A percentile compares a stretch with the other conserved stretches of the same genome.
Conservation (phyloP, 2,888 invertebrate species). For the Amiota minor region DNA sequence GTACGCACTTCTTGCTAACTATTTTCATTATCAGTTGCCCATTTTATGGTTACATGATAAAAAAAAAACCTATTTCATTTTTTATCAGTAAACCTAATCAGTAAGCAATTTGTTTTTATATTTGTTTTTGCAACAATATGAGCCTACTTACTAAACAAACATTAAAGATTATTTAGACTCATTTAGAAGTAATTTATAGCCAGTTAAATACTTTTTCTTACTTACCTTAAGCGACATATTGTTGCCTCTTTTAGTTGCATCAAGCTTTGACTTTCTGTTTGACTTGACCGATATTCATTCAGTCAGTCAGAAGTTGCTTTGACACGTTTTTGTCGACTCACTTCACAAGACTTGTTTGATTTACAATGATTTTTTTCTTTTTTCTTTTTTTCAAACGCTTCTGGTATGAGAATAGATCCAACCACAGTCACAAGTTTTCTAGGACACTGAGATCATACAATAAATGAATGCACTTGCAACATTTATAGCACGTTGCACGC, state of each 20-base stretch:
- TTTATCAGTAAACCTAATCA: constrained; percentile 25
- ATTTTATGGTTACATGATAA: too few species aligned
- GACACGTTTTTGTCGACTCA: constrained; percentile 60
- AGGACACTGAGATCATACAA: background rate
- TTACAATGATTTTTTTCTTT: constrained; percentile 33
- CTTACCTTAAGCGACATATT: constrained; percentile 62
- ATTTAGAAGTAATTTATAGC: too few species aligned
- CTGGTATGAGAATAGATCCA: constrained; percentile 25
- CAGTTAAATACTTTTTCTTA: constrained; percentile 46
- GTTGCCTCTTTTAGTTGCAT: constrained; percentile 37
- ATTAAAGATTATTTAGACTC: too few species aligned
- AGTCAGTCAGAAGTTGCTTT: constrained; percentile 40
- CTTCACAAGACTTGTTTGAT: constrained; percentile 62
- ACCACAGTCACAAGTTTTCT: constrained; percentile 32
- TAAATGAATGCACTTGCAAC: constrained; percentile 13
- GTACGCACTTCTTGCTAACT: too few species aligned
- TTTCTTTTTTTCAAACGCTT: constrained; percentile 49
- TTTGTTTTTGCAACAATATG: too few species aligned
- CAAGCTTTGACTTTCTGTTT: constrained; percentile 27
- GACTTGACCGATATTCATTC: constrained; percentile 1
- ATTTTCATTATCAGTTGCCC: too few species aligned
- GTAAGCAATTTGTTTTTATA: background rate
- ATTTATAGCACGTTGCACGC: constrained; percentile 10
- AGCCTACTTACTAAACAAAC: too few species aligned
- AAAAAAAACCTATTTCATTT: background rate